phyloP scores from a whole-genome alignment of 2,797 vertebrate species.

The Sebastes elongatus region DNA sequence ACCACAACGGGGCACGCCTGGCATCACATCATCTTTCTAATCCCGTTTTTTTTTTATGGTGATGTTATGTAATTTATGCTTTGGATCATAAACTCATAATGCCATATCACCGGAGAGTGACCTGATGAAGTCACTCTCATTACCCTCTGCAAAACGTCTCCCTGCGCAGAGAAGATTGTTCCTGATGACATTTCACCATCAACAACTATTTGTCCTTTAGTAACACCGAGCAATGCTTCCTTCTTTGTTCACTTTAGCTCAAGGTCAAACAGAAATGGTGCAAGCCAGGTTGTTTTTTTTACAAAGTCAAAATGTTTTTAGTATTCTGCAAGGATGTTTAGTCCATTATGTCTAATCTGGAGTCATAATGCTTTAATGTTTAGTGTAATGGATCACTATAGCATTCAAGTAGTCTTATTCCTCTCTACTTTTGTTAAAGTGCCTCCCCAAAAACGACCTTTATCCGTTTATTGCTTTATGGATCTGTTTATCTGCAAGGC shows the following conservation, averaged over 20 bases:
- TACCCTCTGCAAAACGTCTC: conserved; percentile 22
- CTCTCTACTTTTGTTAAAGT: background rate
- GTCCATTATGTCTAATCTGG: conserved; percentile 16
- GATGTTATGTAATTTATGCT: background rate
- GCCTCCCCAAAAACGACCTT: conserved; percentile 32
- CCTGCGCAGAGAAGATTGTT: conserved; percentile 14
- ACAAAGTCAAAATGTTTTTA: conserved; percentile 15
- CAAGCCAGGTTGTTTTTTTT: background rate
- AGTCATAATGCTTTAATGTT: conserved; percentile 17
- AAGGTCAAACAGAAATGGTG: conserved; percentile 32
- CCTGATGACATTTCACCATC: conserved; percentile 22
- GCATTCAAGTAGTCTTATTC: background rate
- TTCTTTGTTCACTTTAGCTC: conserved; percentile 29
- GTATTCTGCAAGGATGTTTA: background rate
- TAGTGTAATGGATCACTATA: background rate
- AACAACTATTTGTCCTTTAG: conserved; percentile 35
- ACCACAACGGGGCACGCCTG: background rate
- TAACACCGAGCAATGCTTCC: conserved; percentile 9
- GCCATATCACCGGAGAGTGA: conserved; percentile 16
- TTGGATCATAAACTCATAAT: conserved; percentile 37
- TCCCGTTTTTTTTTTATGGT: background rate
- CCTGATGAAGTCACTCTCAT: conserved; percentile 24
- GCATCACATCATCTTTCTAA: background rate
- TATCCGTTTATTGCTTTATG: conserved; percentile 64
- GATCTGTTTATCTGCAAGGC: conserved; percentile 34